Percentiles rank a stretch among this genome's conserved stretches.
Evolutionary conservation across 2,797 vertebrate species (phyloP).

Genomic region (Meriones psammophilus): DNA sequence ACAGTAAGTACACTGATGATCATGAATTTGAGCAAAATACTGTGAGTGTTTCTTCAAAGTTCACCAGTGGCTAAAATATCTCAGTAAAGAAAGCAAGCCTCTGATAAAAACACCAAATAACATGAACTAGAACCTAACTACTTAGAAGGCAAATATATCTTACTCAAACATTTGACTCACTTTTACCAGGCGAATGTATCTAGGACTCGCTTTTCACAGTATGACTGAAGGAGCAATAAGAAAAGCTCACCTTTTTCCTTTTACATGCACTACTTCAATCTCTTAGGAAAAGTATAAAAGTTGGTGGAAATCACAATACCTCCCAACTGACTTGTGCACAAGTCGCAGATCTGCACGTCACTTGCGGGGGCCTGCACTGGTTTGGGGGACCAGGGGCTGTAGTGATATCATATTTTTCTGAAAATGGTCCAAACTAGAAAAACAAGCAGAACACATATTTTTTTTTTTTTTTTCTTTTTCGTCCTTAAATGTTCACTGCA

Average conservation of each 20-base stretch:
- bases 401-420: constrained; percentile 94
- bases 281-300: neutral
- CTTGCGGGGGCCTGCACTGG: constrained; percentile 93
- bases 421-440: constrained; percentile 94
- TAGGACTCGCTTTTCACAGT: neutral
- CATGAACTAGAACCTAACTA: constrained; percentile 33
- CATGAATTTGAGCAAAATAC: constrained; percentile 52
- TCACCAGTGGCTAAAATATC: constrained; percentile 42
- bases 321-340: constrained; percentile 97
- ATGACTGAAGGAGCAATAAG: constrained; percentile 4
- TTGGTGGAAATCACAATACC: constrained; percentile 87
- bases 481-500: neutral
- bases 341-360: constrained; percentile 94
- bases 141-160: constrained; percentile 31
- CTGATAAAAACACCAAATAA: constrained; percentile 63
- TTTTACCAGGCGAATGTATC: constrained; percentile 36
- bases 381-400: constrained; percentile 97
- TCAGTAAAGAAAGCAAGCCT: constrained; percentile 59
- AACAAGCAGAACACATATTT: constrained; percentile 63
- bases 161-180: constrained; percentile 42
- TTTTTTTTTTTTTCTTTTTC: constrained; percentile 72
- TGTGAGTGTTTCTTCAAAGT: constrained; percentile 57
- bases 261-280: constrained; percentile 40
- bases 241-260: constrained; percentile 33
- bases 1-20: constrained; percentile 21